phyloP scores from a whole-genome alignment of 2,113 vertebrate species.

The Nothoprocta perdicaria region DNA sequence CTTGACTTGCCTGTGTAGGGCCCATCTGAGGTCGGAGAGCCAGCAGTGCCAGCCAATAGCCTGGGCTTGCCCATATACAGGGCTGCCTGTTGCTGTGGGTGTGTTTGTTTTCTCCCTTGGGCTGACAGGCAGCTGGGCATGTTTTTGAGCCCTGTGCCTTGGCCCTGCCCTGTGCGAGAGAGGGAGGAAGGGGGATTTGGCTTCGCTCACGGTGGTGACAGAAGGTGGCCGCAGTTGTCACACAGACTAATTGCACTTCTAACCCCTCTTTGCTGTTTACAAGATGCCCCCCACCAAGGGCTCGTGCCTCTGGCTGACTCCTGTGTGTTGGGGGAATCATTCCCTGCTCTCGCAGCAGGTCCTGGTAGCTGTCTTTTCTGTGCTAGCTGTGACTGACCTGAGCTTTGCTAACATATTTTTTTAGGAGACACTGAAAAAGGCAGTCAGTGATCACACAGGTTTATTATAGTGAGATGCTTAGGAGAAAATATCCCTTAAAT shows the following conservation, averaged over 20 bases:
- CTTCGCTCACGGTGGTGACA: constrained; percentile 18
- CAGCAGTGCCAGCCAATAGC: not conserved
- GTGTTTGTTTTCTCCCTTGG: not conserved
- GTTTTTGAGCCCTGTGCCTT: not conserved
- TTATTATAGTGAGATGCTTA: not conserved
- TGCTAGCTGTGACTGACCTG: not conserved
- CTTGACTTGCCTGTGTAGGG: not conserved
- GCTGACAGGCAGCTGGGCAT: constrained; percentile 42
- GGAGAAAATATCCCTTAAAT: not conserved
- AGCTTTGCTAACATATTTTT: not conserved
- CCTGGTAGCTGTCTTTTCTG: not conserved
- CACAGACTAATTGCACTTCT: constrained; percentile 42
- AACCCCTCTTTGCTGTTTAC: constrained; percentile 35
- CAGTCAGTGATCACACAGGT: fast-evolving
- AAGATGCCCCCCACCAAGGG: not conserved
- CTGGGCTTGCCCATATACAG: constrained; percentile 47
- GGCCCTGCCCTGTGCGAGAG: constrained; percentile 15
- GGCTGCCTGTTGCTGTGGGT: constrained; percentile 1
- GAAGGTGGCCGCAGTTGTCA: constrained; percentile 42
- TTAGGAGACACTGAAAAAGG: not conserved
- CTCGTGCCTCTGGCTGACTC: not conserved
- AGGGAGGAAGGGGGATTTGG: constrained; percentile 45
- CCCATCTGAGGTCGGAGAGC: not conserved
- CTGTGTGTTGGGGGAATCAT: not conserved
- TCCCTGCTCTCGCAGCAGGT: not conserved